Evolutionary conservation across 2,888 invertebrate species (phyloP), one percentile per base, ranked within the genome.

Genomic region (Axea sp.): DNA sequence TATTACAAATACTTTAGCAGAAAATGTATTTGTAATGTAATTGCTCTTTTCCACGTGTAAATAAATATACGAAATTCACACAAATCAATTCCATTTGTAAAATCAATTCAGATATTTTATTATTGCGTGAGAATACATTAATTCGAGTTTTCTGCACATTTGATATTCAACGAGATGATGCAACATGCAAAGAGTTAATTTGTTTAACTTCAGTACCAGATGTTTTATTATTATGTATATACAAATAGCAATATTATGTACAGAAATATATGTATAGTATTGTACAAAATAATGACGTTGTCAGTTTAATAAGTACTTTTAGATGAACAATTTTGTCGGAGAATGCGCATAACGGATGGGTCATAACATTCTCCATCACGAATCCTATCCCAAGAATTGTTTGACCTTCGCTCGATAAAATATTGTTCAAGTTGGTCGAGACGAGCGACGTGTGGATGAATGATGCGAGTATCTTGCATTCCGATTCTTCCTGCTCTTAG

Each of bases 351-450:
- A 60, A 69, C 55, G 60, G 37, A 30, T 8, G 17, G 9, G 14
- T 4, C 19, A 39, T 33, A 62, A 37, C 22, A 51, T 41, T 19
- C 26, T 45, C 41, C 62, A 69, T 55, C 49, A 14, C 15, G 24
- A 37, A 60, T 57, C 64, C 57, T 64, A 55, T 57, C 31, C 12
- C 9, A 49, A 41, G 64, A 64, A 64, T 55, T 57, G 14, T 57
- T 57, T 51, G 62, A 72, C 57, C 71, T 57, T 57, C 49, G 49
- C 30, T 49, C 47, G 64, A 49, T 57, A 64, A 72, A 64, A 64
- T 49, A 72, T 64, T 64, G 57, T 31, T 49, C 69, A 49, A 35
- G 14, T 37, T 43, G 41, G 26, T 19, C 9, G 30, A 12, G 7
- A 41, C 8, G 12, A 28, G 30, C 35, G 55, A 57, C 31, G 47